These are phyloP conservation scores for Gopherus evgoodei DNA, from an alignment of 2,113 vertebrate species.

Conservation along the genomic window DNA sequence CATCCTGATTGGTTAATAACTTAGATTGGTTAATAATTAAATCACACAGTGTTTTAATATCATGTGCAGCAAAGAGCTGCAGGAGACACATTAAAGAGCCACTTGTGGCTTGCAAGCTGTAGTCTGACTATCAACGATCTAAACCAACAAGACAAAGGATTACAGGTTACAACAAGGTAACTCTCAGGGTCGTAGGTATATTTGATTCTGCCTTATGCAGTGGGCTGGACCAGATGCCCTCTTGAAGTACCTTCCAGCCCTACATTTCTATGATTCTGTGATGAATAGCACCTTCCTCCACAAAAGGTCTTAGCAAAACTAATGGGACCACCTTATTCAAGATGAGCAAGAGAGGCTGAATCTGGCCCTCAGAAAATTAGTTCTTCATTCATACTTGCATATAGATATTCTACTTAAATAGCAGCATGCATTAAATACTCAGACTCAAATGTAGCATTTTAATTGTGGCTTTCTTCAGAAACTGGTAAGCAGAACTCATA, in stretches of 20 bases:
- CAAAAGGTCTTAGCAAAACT: background rate
- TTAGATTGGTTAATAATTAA: too few relatives aligned
- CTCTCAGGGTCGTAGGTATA: too few relatives aligned
- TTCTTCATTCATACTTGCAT: background rate
- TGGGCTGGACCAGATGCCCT: too few relatives aligned
- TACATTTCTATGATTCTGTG: background rate
- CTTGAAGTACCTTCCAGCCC: background rate
- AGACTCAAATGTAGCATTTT: background rate
- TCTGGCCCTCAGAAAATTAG: background rate
- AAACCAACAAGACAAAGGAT: background rate
- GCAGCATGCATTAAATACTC: background rate
- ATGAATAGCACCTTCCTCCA: background rate
- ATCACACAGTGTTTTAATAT: too few relatives aligned
- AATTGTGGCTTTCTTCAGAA: background rate
- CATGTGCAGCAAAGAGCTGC: too few relatives aligned
- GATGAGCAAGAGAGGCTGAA: rapidly evolving
- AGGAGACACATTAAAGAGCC: too few relatives aligned
- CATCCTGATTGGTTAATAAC: too few relatives aligned
- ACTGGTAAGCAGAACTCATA: background rate
- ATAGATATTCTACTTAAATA: background rate
- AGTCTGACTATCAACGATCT: too few relatives aligned
- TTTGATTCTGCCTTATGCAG: too few relatives aligned
- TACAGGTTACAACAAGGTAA: too few relatives aligned
- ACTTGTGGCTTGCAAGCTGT: too few relatives aligned
- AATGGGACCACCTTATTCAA: background rate